Conservation (phyloP, 2,888 invertebrate species). For the Caenorhabditis wallacei region DNA sequence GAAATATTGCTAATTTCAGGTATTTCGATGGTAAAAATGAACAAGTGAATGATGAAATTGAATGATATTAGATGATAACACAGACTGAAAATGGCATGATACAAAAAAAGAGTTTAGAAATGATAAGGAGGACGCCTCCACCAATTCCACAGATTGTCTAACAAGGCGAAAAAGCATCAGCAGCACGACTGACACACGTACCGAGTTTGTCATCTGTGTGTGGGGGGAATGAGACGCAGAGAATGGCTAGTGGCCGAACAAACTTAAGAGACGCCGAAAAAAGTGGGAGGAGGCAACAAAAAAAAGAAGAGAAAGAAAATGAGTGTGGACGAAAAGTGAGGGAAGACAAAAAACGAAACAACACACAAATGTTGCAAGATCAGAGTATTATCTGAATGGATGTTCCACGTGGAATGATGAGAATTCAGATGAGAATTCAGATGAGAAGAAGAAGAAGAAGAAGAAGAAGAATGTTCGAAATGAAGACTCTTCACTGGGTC, state of each 20-base stretch:
- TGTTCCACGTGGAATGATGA: constrained; percentile 11
- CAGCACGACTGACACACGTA: constrained; percentile 40
- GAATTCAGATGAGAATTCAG: neutral
- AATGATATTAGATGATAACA: neutral
- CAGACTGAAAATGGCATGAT: neutral
- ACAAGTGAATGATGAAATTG: neutral
- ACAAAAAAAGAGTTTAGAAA: neutral
- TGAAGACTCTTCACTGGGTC: neutral
- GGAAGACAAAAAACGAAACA: constrained; percentile 46
- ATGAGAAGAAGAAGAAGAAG: neutral
- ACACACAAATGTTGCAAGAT: constrained; percentile 46
- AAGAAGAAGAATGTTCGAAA: neutral
- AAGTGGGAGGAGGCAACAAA: constrained; percentile 41
- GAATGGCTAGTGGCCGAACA: constrained; percentile 56
- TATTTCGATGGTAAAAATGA: neutral
- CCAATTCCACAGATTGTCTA: constrained; percentile 32
- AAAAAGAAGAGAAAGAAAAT: constrained; percentile 19
- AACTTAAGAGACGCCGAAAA: constrained; percentile 55
- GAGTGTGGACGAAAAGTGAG: constrained; percentile 20
- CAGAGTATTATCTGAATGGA: constrained; percentile 1
- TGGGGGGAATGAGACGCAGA: constrained; percentile 55
- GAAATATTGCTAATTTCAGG: neutral
- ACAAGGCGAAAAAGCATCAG: constrained; percentile 31
- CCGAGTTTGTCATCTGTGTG: constrained; percentile 52
- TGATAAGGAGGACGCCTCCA: constrained; percentile 29